phyloP scores from a whole-genome alignment of 2,888 invertebrate species.

The Spodoptera exigua region DNA sequence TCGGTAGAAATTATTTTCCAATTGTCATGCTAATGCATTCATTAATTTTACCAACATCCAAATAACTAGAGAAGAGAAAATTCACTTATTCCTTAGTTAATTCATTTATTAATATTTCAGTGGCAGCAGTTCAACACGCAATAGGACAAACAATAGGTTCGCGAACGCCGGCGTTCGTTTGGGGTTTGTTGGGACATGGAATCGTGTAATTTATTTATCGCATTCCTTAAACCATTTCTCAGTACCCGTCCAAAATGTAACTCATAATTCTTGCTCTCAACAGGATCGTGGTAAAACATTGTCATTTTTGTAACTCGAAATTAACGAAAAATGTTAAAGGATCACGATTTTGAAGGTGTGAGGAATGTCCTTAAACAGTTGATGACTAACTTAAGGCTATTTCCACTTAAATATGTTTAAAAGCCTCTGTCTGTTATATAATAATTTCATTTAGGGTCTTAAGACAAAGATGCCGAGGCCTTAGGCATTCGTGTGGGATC shows the following conservation, averaged over 20 bases:
- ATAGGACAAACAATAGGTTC: too few relatives aligned
- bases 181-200: too few relatives aligned
- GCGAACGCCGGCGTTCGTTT: too few relatives aligned
- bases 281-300: conserved; percentile 37
- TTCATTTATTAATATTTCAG: too few relatives aligned
- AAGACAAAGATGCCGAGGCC: conserved; percentile 66
- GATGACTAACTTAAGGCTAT: conserved; percentile 48
- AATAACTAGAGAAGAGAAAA: too few relatives aligned
- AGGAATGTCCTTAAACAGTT: conserved; percentile 51
- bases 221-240: background rate
- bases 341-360: conserved; percentile 47
- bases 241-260: background rate
- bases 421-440: conserved; percentile 51
- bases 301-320: conserved; percentile 16
- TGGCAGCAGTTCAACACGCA: too few relatives aligned
- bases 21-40: too few relatives aligned
- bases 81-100: too few relatives aligned
- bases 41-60: too few relatives aligned
- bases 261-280: too few relatives aligned
- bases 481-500: conserved; percentile 39
- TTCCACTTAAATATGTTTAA: conserved; percentile 62
- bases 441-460: conserved; percentile 65
- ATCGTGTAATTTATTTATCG: too few relatives aligned
- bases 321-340: conserved; percentile 52
- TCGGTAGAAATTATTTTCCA: too few relatives aligned